A percentile compares a stretch with the other conserved stretches of the same genome.
Evolutionary conservation across 2,113 vertebrate genomes (phyloP).

Genomic region (Uria lomvia): DNA sequence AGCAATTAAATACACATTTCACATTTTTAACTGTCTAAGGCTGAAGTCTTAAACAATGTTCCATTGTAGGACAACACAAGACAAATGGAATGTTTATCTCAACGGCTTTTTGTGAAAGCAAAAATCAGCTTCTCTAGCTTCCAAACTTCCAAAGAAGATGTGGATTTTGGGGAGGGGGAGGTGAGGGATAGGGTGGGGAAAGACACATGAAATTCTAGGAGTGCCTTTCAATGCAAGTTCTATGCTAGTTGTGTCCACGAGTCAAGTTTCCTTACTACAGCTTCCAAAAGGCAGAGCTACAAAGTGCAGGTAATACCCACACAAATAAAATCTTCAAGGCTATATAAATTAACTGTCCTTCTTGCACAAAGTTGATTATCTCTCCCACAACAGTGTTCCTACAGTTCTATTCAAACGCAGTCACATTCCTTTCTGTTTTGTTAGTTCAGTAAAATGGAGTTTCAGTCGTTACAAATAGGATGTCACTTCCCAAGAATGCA

Average conservation of each 20-base stretch:
- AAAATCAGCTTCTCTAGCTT: neutral
- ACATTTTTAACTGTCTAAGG: constrained; percentile 53
- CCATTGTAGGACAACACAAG: constrained; percentile 32
- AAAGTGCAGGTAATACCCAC: neutral
- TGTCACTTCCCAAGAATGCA: constrained; percentile 63
- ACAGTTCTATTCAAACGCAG: neutral
- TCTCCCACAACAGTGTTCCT: neutral
- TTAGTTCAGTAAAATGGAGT: neutral
- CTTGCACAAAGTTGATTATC: neutral
- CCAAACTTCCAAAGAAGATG: neutral
- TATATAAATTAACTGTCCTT: neutral
- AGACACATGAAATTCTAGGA: neutral
- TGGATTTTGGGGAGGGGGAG: neutral
- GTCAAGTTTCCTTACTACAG: neutral
- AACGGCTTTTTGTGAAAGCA: neutral
- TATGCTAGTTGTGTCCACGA: neutral
- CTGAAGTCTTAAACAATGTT: constrained; percentile 37
- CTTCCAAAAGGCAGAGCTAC: neutral
- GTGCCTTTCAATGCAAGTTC: neutral
- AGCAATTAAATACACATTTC: constrained; percentile 62
- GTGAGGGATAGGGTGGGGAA: no score
- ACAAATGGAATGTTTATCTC: constrained; percentile 3
- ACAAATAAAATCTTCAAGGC: neutral
- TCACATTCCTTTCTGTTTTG: constrained; percentile 37
- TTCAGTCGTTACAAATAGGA: constrained; percentile 33